Conservation (phyloP, 2,888 invertebrate genomes). For the Eupsilia transversa region DNA sequence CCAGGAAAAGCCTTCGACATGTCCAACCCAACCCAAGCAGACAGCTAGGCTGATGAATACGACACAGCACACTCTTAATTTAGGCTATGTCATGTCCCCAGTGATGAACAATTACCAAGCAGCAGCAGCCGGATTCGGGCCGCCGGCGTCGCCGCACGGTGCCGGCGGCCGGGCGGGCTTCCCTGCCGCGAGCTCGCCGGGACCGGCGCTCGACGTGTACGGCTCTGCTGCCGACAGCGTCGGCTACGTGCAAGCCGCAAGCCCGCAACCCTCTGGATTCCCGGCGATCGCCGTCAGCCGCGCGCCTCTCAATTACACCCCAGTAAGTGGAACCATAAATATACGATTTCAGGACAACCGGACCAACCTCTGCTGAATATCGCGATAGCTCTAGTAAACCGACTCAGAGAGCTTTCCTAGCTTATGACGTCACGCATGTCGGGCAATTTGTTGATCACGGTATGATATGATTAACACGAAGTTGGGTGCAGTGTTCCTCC, state of each 20-base stretch:
- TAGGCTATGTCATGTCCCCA: conserved; percentile 85
- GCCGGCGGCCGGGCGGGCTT: conserved; percentile 94
- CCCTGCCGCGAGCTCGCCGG: conserved; percentile 97
- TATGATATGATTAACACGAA: conserved; percentile 37
- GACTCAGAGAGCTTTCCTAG: conserved; percentile 24
- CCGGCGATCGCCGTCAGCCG: conserved; percentile 98
- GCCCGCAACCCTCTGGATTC: conserved; percentile 98
- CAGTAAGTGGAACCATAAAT: conserved; percentile 91
- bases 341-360: conserved; percentile 1
- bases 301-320: conserved; percentile 97
- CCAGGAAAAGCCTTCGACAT: conserved; percentile 44
- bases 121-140: conserved; percentile 94
- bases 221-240: conserved; percentile 97
- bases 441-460: conserved; percentile 25
- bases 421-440: conserved; percentile 28
- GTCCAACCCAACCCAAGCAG: conserved; percentile 51
- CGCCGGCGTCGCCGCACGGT: conserved; percentile 95
- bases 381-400: neutral
- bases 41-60: conserved; percentile 42
- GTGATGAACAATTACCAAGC: conserved; percentile 99
- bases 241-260: conserved; percentile 98
- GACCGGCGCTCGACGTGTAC: conserved; percentile 98
- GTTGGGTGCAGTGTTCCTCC: conserved; percentile 26
- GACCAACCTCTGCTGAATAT: neutral
- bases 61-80: conserved; percentile 32